These are phyloP conservation scores for Pelochelys cantorii DNA, from an alignment of 2,797 vertebrate species.

Conservation along the genomic window DNA sequence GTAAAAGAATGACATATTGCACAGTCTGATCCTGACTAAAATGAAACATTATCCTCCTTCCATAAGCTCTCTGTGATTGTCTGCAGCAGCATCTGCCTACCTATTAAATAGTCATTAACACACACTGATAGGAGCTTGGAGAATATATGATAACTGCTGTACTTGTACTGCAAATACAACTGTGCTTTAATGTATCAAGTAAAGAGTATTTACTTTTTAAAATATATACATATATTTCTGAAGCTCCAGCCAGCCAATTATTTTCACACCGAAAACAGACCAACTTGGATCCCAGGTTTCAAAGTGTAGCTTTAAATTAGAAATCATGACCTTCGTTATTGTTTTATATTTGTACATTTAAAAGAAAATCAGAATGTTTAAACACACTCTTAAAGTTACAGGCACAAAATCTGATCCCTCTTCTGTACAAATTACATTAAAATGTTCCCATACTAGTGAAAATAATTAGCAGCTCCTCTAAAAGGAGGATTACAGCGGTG, in stretches of 20 bases:
- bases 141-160: background rate
- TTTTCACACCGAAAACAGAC: background rate
- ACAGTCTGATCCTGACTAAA: slow-evolving; percentile 32
- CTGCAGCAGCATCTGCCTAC: slow-evolving; percentile 37
- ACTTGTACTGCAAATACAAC: slow-evolving; percentile 22
- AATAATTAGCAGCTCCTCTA: background rate
- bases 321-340: background rate
- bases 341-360: slow-evolving; percentile 1
- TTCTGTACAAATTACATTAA: background rate
- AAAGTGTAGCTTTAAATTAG: slow-evolving; percentile 31
- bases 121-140: slow-evolving; percentile 11
- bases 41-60: slow-evolving; percentile 2
- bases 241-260: background rate
- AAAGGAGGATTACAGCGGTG: background rate
- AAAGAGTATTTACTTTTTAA: slow-evolving; percentile 11
- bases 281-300: slow-evolving; percentile 19
- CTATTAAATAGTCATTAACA: slow-evolving; percentile 54
- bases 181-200: slow-evolving; percentile 3
- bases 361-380: background rate
- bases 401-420: background rate
- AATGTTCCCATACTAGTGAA: fast-evolving
- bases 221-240: background rate
- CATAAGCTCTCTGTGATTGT: slow-evolving; percentile 23
- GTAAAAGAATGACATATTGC: background rate
- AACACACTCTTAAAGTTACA: background rate